These are phyloP conservation scores for Hyphantria cunea DNA, from an alignment of 1,140 invertebrate genomes.

Conservation along the genomic window DNA sequence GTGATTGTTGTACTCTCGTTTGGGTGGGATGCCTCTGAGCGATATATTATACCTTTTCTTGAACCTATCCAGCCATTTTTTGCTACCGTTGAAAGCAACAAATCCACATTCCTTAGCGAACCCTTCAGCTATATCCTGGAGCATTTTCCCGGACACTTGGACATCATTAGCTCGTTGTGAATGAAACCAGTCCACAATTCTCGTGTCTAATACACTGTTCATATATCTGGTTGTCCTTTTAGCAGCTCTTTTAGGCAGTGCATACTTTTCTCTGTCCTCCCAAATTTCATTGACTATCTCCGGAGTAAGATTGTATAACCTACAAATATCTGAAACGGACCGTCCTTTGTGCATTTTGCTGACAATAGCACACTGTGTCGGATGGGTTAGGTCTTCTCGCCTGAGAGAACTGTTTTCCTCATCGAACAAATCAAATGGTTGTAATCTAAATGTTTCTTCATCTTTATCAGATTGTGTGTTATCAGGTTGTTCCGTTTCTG, in stretches of 20 bases:
- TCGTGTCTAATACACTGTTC: conserved; percentile 38
- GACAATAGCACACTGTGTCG: conserved; percentile 40
- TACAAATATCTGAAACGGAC: conserved; percentile 35
- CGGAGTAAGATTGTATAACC: conserved; percentile 36
- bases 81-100: conserved; percentile 42
- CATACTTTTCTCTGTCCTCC: conserved; percentile 44
- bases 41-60: conserved; percentile 42
- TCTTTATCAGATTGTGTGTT: conserved; percentile 23
- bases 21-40: conserved; percentile 31
- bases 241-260: conserved; percentile 34
- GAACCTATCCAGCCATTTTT: conserved; percentile 46
- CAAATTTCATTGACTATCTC: conserved; percentile 43
- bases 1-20: conserved; percentile 34
- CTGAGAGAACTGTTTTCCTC: conserved; percentile 24
- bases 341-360: conserved; percentile 44
- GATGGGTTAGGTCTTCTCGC: conserved; percentile 32
- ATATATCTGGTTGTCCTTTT: conserved; percentile 33
- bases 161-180: conserved; percentile 32
- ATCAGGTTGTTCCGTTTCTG: conserved; percentile 8
- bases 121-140: conserved; percentile 37
- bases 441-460: conserved; percentile 1
- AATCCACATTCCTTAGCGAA: conserved; percentile 42
- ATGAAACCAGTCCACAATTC: conserved; percentile 40
- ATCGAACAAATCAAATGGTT: conserved; percentile 7
- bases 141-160: conserved; percentile 41